Conservation (phyloP, 1,140 invertebrate genomes). For the Nylanderia fulva region DNA sequence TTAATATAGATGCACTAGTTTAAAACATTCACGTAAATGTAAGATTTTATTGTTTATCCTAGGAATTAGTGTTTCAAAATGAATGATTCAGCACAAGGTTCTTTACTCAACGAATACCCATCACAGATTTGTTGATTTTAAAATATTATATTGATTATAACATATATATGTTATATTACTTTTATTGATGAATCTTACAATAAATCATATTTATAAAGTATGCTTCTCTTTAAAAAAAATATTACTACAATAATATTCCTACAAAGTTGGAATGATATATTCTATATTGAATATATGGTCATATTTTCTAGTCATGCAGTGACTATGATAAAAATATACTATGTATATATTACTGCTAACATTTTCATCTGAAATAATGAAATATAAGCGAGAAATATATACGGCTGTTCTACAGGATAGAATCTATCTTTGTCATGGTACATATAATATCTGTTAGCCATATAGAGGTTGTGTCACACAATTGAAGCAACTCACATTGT, state of each 20-base stretch:
- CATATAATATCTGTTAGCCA: conserved; percentile 72
- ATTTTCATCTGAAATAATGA: not conserved
- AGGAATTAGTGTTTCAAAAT: conserved; percentile 16
- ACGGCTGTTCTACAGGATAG: not conserved
- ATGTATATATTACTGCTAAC: conserved; percentile 31
- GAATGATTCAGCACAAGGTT: conserved; percentile 23
- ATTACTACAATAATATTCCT: conserved; percentile 24
- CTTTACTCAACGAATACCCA: not conserved
- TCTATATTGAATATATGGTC: conserved; percentile 28
- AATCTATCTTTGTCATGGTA: conserved; percentile 63
- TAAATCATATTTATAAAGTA: not conserved
- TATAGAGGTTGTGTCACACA: conserved; percentile 69
- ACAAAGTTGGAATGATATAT: conserved; percentile 33
- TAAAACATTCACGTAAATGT: conserved; percentile 23
- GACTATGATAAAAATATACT: conserved; percentile 51
- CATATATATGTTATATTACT: conserved; percentile 38
- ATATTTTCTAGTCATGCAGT: conserved; percentile 69
- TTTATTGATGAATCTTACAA: conserved; percentile 47
- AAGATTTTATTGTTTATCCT: conserved; percentile 44
- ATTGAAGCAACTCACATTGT: conserved; percentile 59
- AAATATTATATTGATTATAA: conserved; percentile 45
- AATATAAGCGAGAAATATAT: not conserved
- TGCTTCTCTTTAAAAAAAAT: conserved; percentile 18
- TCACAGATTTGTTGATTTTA: conserved; percentile 39
- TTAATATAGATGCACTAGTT: conserved; percentile 41